phyloP scores from a whole-genome alignment of 2,113 vertebrate genomes.

The Craseonycteris thonglongyai region DNA sequence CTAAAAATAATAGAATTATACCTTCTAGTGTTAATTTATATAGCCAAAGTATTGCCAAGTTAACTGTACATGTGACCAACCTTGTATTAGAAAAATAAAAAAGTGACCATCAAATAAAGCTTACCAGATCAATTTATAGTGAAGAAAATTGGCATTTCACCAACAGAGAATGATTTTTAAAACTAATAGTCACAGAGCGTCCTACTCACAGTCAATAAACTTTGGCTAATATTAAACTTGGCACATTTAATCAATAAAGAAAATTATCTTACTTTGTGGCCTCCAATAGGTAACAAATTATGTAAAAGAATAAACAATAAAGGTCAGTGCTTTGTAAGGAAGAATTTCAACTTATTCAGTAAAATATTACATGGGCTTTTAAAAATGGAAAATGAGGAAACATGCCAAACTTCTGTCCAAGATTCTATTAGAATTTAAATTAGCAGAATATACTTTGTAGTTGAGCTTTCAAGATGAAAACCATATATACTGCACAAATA shows the following conservation, averaged over 20 bases:
- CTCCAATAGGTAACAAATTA: not conserved
- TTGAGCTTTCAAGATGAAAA: not conserved
- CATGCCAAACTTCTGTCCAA: not conserved
- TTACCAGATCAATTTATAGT: not conserved
- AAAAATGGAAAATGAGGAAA: conserved; percentile 30
- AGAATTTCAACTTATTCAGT: not conserved
- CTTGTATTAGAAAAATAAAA: not conserved
- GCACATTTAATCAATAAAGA: not conserved
- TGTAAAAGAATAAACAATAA: not conserved
- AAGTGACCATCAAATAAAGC: not conserved
- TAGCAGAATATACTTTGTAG: not conserved
- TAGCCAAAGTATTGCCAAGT: not conserved
- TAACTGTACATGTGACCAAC: not conserved
- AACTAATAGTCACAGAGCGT: not conserved
- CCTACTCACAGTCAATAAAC: not conserved
- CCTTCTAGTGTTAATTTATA: not conserved
- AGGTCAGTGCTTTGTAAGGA: not conserved
- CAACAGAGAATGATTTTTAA: not conserved
- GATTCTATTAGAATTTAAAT: conserved; percentile 29
- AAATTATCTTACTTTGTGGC: not conserved
- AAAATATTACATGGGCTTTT: not conserved
- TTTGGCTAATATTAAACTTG: not conserved
- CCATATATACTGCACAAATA: not conserved
- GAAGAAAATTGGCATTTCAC: not conserved
- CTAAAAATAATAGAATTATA: conserved; percentile 37